Evolutionary conservation across 2,113 vertebrate species (phyloP).

Genomic region (Pampusana beccarii): DNA sequence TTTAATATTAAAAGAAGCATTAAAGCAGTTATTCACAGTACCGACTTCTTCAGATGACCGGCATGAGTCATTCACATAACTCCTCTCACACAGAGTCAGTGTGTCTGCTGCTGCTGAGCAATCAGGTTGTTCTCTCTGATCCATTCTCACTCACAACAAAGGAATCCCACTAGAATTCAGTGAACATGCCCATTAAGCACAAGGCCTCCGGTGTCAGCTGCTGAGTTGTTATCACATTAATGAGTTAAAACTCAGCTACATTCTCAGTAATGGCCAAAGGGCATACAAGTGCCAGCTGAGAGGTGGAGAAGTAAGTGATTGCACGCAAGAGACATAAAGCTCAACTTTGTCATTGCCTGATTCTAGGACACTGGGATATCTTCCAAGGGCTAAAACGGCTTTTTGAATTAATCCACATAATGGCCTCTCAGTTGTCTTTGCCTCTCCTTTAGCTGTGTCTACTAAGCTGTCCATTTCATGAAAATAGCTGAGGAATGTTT

Average conservation of each 20-base stretch:
- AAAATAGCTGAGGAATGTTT: background rate
- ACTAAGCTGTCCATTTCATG: background rate
- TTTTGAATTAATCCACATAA: conserved; percentile 59
- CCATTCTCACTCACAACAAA: background rate
- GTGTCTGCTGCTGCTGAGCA: background rate
- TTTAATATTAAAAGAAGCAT: background rate
- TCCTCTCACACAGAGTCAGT: background rate
- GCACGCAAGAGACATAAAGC: conserved; percentile 36
- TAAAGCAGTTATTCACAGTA: background rate
- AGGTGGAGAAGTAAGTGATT: conserved; percentile 36
- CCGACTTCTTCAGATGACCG: background rate
- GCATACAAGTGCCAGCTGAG: conserved; percentile 1
- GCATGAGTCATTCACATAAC: background rate
- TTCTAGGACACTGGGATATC: conserved; percentile 40
- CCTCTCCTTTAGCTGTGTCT: conserved; percentile 4
- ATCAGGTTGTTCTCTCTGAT: conserved; percentile 23
- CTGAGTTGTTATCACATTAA: conserved; percentile 38
- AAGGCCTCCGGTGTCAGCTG: background rate
- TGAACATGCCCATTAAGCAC: background rate
- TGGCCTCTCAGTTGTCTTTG: conserved; percentile 7
- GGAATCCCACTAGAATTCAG: conserved; percentile 26
- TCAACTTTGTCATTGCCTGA: conserved; percentile 46
- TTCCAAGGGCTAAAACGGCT: conserved; percentile 44
- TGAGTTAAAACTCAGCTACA: conserved; percentile 52
- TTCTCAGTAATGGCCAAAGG: conserved; percentile 25